These are phyloP conservation scores for Zenarchopterus dispar DNA, from an alignment of 2,797 vertebrate species.

Conservation along the genomic window DNA sequence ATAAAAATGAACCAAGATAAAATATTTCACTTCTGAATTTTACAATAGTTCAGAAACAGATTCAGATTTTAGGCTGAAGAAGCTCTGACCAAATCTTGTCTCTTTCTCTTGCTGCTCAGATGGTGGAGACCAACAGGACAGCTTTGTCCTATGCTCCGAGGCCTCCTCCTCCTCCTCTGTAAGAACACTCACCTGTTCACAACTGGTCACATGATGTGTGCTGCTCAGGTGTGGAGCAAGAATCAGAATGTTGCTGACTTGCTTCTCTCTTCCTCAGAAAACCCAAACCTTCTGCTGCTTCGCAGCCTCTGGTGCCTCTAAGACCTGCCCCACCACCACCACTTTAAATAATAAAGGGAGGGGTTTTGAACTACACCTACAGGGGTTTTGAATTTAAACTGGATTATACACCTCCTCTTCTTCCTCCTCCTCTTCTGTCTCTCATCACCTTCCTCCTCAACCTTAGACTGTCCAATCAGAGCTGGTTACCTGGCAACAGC, in stretches of 20 bases:
- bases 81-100: neutral
- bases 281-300: conserved; percentile 68
- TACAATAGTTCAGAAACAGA: no score
- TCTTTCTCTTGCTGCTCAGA: conserved; percentile 56
- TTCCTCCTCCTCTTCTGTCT: neutral
- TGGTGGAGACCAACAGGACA: conserved; percentile 70
- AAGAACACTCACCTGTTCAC: conserved; percentile 11
- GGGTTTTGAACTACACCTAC: conserved; percentile 8
- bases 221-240: neutral
- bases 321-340: conserved; percentile 82
- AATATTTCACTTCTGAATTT: no score
- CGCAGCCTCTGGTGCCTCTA: conserved; percentile 81
- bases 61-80: neutral
- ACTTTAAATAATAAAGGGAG: conserved; percentile 63
- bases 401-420: neutral
- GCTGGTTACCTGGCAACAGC: conserved; percentile 23
- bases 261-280: conserved; percentile 61
- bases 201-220: neutral
- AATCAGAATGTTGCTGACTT: neutral
- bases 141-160: conserved; percentile 50
- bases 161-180: conserved; percentile 75
- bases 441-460: conserved; percentile 3
- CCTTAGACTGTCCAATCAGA: conserved; percentile 10
- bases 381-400: no score
- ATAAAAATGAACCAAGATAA: no score